phyloP scores from a whole-genome alignment of 1,140 invertebrate genomes.

The Anagrus nilaparvatae region DNA sequence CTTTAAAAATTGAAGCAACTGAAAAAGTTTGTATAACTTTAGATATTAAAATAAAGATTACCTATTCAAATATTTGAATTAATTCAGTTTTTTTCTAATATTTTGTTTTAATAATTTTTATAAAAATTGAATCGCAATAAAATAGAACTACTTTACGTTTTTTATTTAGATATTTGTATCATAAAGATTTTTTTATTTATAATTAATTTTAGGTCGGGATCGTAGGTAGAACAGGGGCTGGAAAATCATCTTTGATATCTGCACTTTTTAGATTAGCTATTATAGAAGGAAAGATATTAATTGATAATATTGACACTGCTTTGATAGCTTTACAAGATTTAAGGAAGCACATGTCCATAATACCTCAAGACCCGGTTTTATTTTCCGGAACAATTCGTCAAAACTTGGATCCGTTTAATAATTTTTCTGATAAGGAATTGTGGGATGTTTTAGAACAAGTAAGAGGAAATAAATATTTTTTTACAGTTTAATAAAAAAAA shows the following conservation, averaged over 20 bases:
- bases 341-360: slow-evolving; percentile 9
- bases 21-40: slow-evolving; percentile 4
- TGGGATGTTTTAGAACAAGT: slow-evolving; percentile 7
- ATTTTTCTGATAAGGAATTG: slow-evolving; percentile 1
- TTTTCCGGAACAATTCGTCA: slow-evolving; percentile 7
- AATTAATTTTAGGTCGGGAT: slow-evolving; percentile 8
- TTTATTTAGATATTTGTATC: no score
- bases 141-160: no score
- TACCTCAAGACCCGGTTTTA: slow-evolving; percentile 10
- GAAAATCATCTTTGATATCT: slow-evolving; percentile 9
- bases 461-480: no score
- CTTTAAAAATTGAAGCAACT: slow-evolving; percentile 3
- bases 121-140: no score
- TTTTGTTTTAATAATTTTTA: no score
- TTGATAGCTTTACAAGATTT: slow-evolving; percentile 6
- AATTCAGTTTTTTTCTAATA: no score
- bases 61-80: no score
- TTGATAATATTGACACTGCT: slow-evolving; percentile 7
- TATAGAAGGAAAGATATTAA: slow-evolving; percentile 7
- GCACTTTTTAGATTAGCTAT: slow-evolving; percentile 5
- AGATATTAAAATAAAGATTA: no score
- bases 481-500: no score
- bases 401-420: slow-evolving; percentile 9
- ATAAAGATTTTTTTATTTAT: no score
- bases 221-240: slow-evolving; percentile 11